Conservation (phyloP, 2,888 invertebrate species). For the Drosophila nigricruria region DNA sequence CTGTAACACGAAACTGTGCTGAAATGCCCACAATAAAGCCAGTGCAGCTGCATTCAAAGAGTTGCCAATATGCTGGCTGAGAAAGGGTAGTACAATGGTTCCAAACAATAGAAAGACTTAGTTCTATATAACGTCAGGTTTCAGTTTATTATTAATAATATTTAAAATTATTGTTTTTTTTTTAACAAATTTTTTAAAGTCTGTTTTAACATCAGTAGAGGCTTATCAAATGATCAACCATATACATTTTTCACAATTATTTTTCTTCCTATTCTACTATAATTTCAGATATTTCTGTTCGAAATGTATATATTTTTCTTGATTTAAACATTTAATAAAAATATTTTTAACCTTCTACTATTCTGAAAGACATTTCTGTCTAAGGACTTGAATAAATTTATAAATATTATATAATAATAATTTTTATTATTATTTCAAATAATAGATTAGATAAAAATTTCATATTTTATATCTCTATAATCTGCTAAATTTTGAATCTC, state of each 20-base stretch:
- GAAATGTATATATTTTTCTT: neutral
- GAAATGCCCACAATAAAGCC: constrained; percentile 9
- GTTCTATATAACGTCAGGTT: neutral
- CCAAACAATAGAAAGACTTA: neutral
- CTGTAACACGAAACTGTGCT: constrained; percentile 49
- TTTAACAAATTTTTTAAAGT: no score
- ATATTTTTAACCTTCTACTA: no score
- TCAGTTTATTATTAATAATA: neutral
- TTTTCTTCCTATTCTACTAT: no score
- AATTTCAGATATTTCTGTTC: no score
- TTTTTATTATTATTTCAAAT: no score
- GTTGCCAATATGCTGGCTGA: constrained; percentile 33
- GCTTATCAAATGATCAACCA: no score
- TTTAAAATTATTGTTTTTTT: neutral
- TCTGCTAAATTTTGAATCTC: no score
- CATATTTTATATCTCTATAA: neutral
- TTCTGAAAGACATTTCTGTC: no score
- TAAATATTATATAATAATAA: no score
- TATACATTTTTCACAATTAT: no score
- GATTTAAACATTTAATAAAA: neutral
- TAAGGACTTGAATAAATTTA: no score
- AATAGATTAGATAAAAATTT: neutral
- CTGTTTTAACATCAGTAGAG: no score
- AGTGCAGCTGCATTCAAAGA: constrained; percentile 42
- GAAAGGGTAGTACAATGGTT: neutral